These are phyloP conservation scores for Pandemis heparana DNA, from an alignment of 2,888 invertebrate species.

Conservation along the genomic window DNA sequence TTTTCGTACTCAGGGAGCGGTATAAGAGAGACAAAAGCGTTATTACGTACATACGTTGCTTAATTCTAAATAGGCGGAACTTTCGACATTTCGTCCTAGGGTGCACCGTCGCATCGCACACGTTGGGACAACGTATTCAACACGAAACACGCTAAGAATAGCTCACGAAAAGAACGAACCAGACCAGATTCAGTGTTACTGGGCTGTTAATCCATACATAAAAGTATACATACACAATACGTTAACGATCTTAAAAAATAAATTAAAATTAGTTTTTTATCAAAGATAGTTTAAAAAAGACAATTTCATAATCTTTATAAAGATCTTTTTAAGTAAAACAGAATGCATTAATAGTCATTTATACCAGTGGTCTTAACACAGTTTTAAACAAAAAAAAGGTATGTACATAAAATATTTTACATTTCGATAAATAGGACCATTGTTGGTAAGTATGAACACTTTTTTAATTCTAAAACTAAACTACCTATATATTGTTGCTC, in stretches of 20 bases:
- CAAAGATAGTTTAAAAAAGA: neutral
- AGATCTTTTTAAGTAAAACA: conserved; percentile 6
- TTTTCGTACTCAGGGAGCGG: neutral
- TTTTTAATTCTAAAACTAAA: conserved; percentile 15
- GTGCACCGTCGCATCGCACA: conserved; percentile 46
- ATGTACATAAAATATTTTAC: conserved; percentile 29
- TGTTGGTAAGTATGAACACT: conserved; percentile 33
- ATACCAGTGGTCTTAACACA: conserved; percentile 31
- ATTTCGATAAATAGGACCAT: conserved; percentile 15
- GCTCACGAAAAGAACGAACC: conserved; percentile 27
- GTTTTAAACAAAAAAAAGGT: conserved; percentile 21
- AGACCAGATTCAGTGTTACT: conserved; percentile 9
- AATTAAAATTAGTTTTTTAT: neutral
- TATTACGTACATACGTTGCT: conserved; percentile 54
- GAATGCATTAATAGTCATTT: conserved; percentile 22
- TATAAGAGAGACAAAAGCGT: conserved; percentile 26
- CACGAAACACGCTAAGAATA: conserved; percentile 31
- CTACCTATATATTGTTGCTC: conserved; percentile 15
- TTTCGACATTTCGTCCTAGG: conserved; percentile 74
- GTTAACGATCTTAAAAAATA: conserved; percentile 11
- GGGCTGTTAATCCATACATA: conserved; percentile 9
- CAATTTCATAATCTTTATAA: neutral
- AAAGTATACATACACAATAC: conserved; percentile 7
- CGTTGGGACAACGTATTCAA: conserved; percentile 6
- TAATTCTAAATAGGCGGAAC: conserved; percentile 78